phyloP scores from a whole-genome alignment of 2,888 invertebrate genomes.

The Caenorhabditis zanzibari region DNA sequence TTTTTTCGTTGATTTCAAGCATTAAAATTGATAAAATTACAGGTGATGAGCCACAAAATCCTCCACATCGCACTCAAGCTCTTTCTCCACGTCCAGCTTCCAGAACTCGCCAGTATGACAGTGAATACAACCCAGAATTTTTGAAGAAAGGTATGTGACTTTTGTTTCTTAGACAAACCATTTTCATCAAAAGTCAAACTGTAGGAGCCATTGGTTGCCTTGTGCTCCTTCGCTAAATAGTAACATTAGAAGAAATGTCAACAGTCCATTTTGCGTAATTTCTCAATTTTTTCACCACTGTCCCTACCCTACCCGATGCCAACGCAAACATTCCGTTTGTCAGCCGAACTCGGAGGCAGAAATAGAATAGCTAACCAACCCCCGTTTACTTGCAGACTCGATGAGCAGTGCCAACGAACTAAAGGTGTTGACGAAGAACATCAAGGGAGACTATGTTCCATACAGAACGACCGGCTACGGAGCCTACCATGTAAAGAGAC shows the following conservation, averaged over 20 bases:
- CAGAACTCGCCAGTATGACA: slow-evolving; percentile 70
- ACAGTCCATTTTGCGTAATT: slow-evolving; percentile 66
- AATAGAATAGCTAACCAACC: slow-evolving; percentile 45
- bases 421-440: slow-evolving; percentile 65
- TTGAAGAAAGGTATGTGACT: slow-evolving; percentile 57
- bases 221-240: slow-evolving; percentile 56
- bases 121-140: slow-evolving; percentile 67
- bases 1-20: neutral
- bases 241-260: slow-evolving; percentile 67
- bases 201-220: slow-evolving; percentile 24
- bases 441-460: slow-evolving; percentile 65
- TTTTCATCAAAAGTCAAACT: neutral
- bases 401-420: slow-evolving; percentile 51
- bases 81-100: slow-evolving; percentile 73
- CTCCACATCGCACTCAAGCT: slow-evolving; percentile 75
- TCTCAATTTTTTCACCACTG: slow-evolving; percentile 42
- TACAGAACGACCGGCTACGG: slow-evolving; percentile 73
- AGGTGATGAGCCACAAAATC: slow-evolving; percentile 63
- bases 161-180: neutral
- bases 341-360: slow-evolving; percentile 22
- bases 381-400: slow-evolving; percentile 42
- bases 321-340: slow-evolving; percentile 56
- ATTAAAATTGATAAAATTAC: slow-evolving; percentile 32
- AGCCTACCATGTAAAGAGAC: slow-evolving; percentile 70
- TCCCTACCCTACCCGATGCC: slow-evolving; percentile 1